These are phyloP conservation scores for Malacosoma neustria DNA, from an alignment of 2,888 invertebrate genomes.

Conservation along the genomic window DNA sequence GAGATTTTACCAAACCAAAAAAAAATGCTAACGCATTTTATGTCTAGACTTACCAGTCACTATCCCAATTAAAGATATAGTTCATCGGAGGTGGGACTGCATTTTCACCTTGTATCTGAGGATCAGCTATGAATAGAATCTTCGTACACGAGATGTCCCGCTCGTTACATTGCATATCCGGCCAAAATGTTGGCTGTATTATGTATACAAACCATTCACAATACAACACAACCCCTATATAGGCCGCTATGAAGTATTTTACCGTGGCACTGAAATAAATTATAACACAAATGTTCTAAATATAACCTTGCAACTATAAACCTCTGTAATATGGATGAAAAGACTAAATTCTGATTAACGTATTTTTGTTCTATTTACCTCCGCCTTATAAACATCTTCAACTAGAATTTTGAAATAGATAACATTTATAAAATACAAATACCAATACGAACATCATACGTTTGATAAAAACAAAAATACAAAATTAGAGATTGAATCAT, in stretches of 20 bases:
- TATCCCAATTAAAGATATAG: slow-evolving; percentile 86
- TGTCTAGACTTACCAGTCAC: slow-evolving; percentile 81
- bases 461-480: too few species aligned
- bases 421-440: too few species aligned
- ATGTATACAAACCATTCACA: slow-evolving; percentile 74
- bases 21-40: too few species aligned
- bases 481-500: too few species aligned
- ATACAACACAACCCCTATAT: slow-evolving; percentile 48
- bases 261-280: slow-evolving; percentile 34
- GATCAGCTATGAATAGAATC: slow-evolving; percentile 89
- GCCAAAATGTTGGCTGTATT: slow-evolving; percentile 51
- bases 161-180: slow-evolving; percentile 56
- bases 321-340: too few species aligned
- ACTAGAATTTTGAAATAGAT: too few species aligned
- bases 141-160: slow-evolving; percentile 71
- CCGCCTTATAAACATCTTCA: slow-evolving; percentile 35
- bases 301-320: neutral
- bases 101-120: slow-evolving; percentile 90
- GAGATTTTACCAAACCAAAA: too few species aligned
- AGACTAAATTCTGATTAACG: too few species aligned
- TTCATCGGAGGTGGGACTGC: slow-evolving; percentile 82
- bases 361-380: slow-evolving; percentile 31
- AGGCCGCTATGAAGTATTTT: slow-evolving; percentile 40
- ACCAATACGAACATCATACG: too few species aligned
- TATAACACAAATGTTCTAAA: neutral